Conservation (phyloP, 2,888 invertebrate species). For the Bombylius major region DNA sequence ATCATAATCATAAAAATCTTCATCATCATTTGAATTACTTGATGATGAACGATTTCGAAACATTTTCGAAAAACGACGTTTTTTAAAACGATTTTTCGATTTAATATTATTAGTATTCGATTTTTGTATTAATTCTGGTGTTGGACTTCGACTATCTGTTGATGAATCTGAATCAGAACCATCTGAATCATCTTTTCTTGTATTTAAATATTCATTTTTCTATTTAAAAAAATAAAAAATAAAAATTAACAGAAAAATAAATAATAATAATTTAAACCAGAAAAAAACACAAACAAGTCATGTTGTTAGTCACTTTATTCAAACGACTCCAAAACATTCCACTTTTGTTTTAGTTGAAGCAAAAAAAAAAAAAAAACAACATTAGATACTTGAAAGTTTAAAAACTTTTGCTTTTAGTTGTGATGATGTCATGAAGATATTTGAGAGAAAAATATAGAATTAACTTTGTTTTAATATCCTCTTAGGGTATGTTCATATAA, state of each 20-base stretch:
- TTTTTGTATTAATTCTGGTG: slow-evolving; percentile 17
- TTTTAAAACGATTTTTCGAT: slow-evolving; percentile 21
- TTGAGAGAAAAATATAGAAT: too few species aligned
- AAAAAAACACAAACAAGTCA: too few species aligned
- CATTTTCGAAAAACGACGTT: slow-evolving; percentile 13
- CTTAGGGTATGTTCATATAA: too few species aligned
- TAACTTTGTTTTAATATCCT: too few species aligned
- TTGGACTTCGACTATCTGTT: slow-evolving; percentile 26
- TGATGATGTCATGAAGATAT: too few species aligned
- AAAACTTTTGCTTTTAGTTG: too few species aligned
- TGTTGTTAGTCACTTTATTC: too few species aligned
- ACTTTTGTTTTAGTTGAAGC: too few species aligned
- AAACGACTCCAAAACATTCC: too few species aligned
- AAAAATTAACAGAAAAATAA: background rate
- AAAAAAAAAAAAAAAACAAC: too few species aligned
- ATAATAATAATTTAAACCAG: too few species aligned
- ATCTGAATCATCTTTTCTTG: slow-evolving; percentile 17
- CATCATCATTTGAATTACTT: slow-evolving; percentile 28
- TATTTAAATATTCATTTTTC: background rate
- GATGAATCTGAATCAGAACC: slow-evolving; percentile 30
- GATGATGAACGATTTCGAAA: slow-evolving; percentile 24
- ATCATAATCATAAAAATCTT: slow-evolving; percentile 24
- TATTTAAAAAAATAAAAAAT: background rate
- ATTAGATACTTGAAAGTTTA: too few species aligned
- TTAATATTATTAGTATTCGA: slow-evolving; percentile 8